Conservation (phyloP, 1,140 invertebrate species). For the Akabosia matsudoensis region DNA sequence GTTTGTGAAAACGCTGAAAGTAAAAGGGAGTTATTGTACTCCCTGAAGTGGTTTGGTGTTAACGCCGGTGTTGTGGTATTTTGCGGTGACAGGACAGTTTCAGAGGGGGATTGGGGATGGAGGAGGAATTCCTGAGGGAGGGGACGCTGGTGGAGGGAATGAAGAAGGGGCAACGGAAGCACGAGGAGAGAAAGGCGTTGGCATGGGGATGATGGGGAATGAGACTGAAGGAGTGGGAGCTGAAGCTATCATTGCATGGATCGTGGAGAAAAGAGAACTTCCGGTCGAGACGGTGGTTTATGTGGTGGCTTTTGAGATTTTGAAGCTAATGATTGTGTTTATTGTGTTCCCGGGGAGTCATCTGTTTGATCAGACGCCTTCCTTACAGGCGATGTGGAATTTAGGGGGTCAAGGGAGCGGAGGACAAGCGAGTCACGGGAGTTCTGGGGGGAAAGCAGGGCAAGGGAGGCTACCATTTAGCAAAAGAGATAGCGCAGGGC, state of each 20-base stretch:
- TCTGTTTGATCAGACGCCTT: conserved; percentile 7
- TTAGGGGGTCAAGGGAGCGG: not conserved
- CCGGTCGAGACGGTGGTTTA: conserved; percentile 27
- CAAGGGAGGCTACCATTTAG: conserved; percentile 5
- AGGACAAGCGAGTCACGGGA: not conserved
- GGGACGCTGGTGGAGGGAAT: not conserved
- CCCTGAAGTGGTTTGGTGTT: not conserved
- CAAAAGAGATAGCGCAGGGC: not conserved
- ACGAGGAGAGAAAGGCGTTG: not conserved
- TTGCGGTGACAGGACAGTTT: not conserved
- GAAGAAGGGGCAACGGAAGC: not conserved
- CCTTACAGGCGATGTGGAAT: not conserved
- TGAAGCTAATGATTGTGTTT: conserved; percentile 26
- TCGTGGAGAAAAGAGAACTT: conserved; percentile 17
- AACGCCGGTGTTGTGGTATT: not conserved
- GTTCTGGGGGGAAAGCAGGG: not conserved
- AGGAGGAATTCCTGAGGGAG: not conserved
- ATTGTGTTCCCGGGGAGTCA: not conserved
- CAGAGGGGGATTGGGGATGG: not conserved
- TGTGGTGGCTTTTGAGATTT: conserved; percentile 26
- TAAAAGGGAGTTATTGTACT: conserved; percentile 12
- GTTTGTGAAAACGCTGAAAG: not conserved
- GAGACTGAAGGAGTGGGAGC: not conserved
- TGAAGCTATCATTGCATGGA: not conserved
- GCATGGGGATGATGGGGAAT: not conserved